phyloP scores from a whole-genome alignment of 2,113 vertebrate species.

The Hylia prasina region DNA sequence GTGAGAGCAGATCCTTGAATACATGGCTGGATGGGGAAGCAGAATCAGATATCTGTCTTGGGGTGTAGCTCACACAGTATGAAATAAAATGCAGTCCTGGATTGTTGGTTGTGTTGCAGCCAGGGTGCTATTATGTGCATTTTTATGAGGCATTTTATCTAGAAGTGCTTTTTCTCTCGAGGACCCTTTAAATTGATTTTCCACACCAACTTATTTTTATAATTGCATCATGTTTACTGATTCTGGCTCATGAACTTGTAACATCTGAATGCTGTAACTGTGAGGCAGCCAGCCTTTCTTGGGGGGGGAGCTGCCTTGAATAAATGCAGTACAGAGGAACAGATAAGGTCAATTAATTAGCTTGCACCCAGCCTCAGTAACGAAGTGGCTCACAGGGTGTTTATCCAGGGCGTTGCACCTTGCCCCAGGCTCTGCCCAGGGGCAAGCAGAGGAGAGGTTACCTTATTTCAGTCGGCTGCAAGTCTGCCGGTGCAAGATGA shows the following conservation, averaged over 20 bases:
- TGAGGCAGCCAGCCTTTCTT: not conserved
- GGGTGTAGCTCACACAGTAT: not conserved
- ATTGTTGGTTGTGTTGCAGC: not conserved
- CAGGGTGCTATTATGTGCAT: not conserved
- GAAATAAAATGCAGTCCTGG: not conserved
- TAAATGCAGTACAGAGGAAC: not conserved
- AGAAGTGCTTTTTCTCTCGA: conserved; percentile 32
- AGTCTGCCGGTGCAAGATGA: not conserved
- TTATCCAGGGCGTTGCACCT: not conserved
- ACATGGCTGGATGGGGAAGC: not conserved
- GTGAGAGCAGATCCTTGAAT: not conserved
- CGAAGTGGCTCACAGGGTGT: not conserved
- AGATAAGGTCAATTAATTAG: not conserved
- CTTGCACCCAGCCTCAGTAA: not conserved
- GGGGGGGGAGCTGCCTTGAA: not conserved
- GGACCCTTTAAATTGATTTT: conserved; percentile 43
- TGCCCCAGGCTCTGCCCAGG: not conserved
- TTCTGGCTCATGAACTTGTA: conserved; percentile 29
- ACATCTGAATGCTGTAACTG: conserved; percentile 7
- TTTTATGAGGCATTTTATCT: conserved; percentile 58
- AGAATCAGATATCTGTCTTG: not conserved
- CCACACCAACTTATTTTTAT: conserved; percentile 44
- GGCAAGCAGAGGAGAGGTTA: not conserved
- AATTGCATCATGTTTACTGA: conserved; percentile 52
- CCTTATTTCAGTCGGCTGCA: not conserved